Base-by-base conservation (phyloP, 2,888 invertebrate species). In the Drosophila conformis region DNA sequence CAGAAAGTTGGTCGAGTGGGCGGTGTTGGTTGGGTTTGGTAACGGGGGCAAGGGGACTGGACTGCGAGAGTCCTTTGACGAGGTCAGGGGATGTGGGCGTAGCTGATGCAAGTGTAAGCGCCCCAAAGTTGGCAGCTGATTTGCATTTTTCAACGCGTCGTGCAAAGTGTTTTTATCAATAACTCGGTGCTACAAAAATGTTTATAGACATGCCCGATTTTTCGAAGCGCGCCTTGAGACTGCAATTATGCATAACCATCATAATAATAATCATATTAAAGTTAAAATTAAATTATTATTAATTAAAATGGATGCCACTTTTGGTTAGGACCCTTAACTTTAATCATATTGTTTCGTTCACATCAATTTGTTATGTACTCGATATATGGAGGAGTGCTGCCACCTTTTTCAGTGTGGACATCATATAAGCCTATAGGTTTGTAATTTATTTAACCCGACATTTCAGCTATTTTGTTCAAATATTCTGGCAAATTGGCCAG, bases 81-180 rank as follows among this genome's bases (percentile, higher is more conserved):
- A 80, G 81, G 79, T 81, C 81, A 65, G 56, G 40, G 48, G 33
- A 29, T 33, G 68, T 69, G 59, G 75, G 80, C 66, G 77, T 79
- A 64, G 52, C 64, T 8, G 38, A 27, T 61, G 58, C 74, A 74
- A 74, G 51, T 46, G 13, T 40, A 57, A 40, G 35, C 25, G n/a
- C 21, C 40, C 40, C 49, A 36, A 42, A 46, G 53, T 38, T 70
- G 60, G 49, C 71, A 80, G 40, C 59, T 60, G 65, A 80, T 78
- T 80, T 78, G 57, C 68, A 78, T 76, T 63, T 52, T 33, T 64
- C 52, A 66, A 79, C 76, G 80, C 79, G 67, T 74, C 36, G 29
- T 8, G 29, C 40, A 27, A 54, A 54, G 36, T 54, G 27, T 25
- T 36, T 35, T 4, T 53, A 61, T 71, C 73, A 61, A 72, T 48